Evolutionary conservation across 2,113 vertebrate species (phyloP), one percentile per base, ranked within the genome.

Genomic region (Xyrauchen texanus): DNA sequence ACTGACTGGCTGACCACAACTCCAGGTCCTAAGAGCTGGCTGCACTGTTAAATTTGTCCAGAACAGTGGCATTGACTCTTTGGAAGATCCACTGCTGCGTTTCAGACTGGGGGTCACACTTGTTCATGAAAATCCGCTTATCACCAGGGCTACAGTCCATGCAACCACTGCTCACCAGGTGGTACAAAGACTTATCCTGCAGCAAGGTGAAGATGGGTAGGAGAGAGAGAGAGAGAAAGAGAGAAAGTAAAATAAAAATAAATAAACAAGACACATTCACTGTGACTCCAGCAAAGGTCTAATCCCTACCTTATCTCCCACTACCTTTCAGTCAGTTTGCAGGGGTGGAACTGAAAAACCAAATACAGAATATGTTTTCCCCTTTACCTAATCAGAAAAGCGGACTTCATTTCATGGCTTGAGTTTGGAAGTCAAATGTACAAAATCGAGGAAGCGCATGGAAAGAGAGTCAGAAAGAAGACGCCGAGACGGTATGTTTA

Each of bases 91-190:
- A 96, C 88, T 95, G 94, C 78, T 96, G 95, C 77, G 95, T 96
- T 87, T 94, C 93, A 53, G 94, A 95, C 8, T 93, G 90, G 72
- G 95, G 93, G 85, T 96, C 93, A 81, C 95, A 96, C 92, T 92
- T 94, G 90, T 94, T 95, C 95, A 96, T 96, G 93, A 96, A 96
- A 89, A 96, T 93, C 91, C 95, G 95, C 92, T 95, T 96, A 85
- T 96, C 95, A 11, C 92, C 88, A 0, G 93, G 94, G 83, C 93
- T 95, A 90, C 92, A 95, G 83, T 96, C 95, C 88, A 96, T 89
- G 85, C 95, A 96, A 89, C 95, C 94, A 89, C 91, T 94, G 88
- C 94, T 96, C 86, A 95, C 94, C 0, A 92, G 89, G 85, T 96
- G 95, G 91, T 94, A 95, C 80, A 96, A 87, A 62, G 94, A 95